These are phyloP conservation scores for Drosophila histrio DNA, from an alignment of 2,888 invertebrate species.

Conservation along the genomic window DNA sequence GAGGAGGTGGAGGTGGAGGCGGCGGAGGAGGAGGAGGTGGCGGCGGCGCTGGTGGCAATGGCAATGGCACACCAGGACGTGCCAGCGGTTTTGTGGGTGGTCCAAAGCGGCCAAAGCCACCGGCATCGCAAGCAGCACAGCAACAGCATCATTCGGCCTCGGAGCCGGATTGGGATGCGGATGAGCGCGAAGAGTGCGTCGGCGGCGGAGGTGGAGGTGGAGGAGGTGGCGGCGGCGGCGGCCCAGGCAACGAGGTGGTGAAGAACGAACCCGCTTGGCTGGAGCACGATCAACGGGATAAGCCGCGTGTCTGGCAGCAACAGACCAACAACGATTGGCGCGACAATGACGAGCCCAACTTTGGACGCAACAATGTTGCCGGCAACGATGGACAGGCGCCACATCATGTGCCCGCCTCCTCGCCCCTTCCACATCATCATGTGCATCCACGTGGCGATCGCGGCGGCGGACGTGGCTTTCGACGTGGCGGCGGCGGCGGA, in stretches of 20 bases:
- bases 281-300: conserved; percentile 77
- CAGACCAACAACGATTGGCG: conserved; percentile 74
- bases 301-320: conserved; percentile 72
- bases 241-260: conserved; percentile 17
- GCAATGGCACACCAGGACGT: conserved; percentile 62
- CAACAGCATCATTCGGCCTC: conserved; percentile 76
- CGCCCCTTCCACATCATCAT: conserved; percentile 80
- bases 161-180: conserved; percentile 83
- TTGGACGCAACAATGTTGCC: conserved; percentile 43
- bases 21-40: conserved; percentile 29
- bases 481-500: conserved; percentile 66
- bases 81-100: conserved; percentile 79
- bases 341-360: conserved; percentile 65
- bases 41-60: conserved; percentile 29
- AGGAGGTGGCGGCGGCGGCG: conserved; percentile 15
- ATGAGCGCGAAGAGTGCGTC: conserved; percentile 71
- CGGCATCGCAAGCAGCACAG: conserved; percentile 23
- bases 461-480: conserved; percentile 72
- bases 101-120: conserved; percentile 67
- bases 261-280: conserved; percentile 68
- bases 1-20: conserved; percentile 25
- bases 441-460: conserved; percentile 70
- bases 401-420: conserved; percentile 33
- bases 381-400: conserved; percentile 43
- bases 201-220: conserved; percentile 28